Conservation (phyloP, 2,888 invertebrate genomes). For the Sylvicola fuscatus region DNA sequence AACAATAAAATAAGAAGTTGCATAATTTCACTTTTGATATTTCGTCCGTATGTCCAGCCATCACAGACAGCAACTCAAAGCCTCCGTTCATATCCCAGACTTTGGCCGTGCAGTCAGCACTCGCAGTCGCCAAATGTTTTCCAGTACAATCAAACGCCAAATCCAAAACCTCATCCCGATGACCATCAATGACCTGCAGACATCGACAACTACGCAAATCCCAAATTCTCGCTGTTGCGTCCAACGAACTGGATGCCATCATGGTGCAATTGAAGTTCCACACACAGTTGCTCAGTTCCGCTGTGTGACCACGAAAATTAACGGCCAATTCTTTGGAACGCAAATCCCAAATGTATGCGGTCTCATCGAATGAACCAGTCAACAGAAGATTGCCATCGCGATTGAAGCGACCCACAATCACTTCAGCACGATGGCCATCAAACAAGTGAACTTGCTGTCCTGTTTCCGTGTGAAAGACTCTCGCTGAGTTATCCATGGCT, state of each 20-base stretch:
- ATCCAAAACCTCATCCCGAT: conserved; percentile 52
- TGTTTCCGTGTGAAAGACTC: conserved; percentile 45
- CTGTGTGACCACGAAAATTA: conserved; percentile 31
- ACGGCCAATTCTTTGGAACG: conserved; percentile 33
- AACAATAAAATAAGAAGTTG: not conserved
- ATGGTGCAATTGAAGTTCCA: conserved; percentile 45
- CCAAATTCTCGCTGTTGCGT: conserved; percentile 50
- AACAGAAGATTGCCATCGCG: conserved; percentile 45
- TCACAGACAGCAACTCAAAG: conserved; percentile 33
- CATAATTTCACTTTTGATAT: conserved; percentile 34
- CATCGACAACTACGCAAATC: conserved; percentile 33
- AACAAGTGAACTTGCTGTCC: conserved; percentile 40
- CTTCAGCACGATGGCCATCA: conserved; percentile 51
- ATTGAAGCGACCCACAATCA: conserved; percentile 51
- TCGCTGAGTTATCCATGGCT: conserved; percentile 55
- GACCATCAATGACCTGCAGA: conserved; percentile 35
- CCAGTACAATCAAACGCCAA: conserved; percentile 57
- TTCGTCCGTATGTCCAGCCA: conserved; percentile 45
- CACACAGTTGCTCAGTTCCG: conserved; percentile 45
- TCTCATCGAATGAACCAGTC: conserved; percentile 63
- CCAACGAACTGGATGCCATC: conserved; percentile 48
- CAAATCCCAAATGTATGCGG: conserved; percentile 55
- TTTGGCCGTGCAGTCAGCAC: conserved; percentile 53
- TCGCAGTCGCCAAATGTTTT: conserved; percentile 47
- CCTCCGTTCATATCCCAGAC: conserved; percentile 41